Evolutionary conservation across 2,888 invertebrate genomes (phyloP).

Genomic region (Cephalotes varians): DNA sequence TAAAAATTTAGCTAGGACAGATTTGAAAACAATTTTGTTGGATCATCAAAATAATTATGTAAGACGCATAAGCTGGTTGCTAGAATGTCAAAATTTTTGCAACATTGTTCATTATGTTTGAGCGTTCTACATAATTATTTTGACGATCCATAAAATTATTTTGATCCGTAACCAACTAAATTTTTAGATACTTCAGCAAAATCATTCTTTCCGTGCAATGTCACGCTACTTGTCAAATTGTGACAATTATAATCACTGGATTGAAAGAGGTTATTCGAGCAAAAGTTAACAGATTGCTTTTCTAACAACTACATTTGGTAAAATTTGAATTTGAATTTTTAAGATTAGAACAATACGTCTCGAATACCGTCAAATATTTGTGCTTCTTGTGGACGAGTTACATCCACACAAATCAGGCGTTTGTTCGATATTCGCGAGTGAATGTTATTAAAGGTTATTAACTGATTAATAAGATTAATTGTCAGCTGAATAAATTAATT

Average conservation of each 20-base stretch:
- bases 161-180: no score
- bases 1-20: no score
- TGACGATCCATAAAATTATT: no score
- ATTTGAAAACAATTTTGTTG: no score
- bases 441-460: constrained; percentile 44
- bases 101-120: no score
- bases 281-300: background rate
- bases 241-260: background rate
- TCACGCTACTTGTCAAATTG: background rate
- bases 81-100: no score
- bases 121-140: no score
- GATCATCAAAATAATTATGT: no score
- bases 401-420: background rate
- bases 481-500: constrained; percentile 57
- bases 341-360: constrained; percentile 4
- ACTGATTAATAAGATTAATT: constrained; percentile 53
- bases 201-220: no score
- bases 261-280: background rate
- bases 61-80: no score
- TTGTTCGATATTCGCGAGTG: background rate
- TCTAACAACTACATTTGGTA: background rate
- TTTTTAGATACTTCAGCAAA: no score
- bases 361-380: constrained; percentile 19
- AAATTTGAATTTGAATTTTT: no score
- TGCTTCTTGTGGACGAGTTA: background rate